Conservation (phyloP, 2,113 vertebrate species). For the Chauna torquata region DNA sequence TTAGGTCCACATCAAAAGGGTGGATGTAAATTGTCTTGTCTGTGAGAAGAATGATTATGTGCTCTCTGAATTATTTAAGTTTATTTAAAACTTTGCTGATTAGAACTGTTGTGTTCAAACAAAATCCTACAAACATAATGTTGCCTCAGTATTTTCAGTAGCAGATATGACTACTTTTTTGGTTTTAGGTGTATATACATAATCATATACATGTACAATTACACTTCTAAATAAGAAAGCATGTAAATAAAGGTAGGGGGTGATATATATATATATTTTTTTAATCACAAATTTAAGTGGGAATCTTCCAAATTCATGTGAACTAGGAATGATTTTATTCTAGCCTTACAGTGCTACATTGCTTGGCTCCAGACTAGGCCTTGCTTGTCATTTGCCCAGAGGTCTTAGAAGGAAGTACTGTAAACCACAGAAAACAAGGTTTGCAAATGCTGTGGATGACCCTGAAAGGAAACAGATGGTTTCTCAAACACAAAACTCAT, state of each 20-base stretch:
- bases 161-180: not conserved
- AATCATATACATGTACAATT: not conserved
- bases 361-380: not conserved
- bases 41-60: not conserved
- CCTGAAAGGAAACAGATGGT: constrained; percentile 17
- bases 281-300: not conserved
- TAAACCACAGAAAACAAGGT: not conserved
- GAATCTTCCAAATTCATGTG: not conserved
- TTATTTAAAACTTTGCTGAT: not conserved
- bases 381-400: not conserved
- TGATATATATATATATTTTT: not conserved
- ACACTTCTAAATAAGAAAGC: not conserved
- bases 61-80: not conserved
- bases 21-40: not conserved
- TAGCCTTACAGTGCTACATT: not conserved
- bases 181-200: not conserved
- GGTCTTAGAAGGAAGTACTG: not conserved
- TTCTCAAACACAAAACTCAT: not conserved
- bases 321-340: not conserved
- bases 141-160: not conserved
- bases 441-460: not conserved
- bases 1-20: not conserved
- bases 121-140: not conserved
- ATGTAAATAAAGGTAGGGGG: not conserved
- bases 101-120: not conserved